Evolutionary conservation across 2,888 invertebrate genomes (phyloP).

Genomic region (Myopa tessellatipennis): DNA sequence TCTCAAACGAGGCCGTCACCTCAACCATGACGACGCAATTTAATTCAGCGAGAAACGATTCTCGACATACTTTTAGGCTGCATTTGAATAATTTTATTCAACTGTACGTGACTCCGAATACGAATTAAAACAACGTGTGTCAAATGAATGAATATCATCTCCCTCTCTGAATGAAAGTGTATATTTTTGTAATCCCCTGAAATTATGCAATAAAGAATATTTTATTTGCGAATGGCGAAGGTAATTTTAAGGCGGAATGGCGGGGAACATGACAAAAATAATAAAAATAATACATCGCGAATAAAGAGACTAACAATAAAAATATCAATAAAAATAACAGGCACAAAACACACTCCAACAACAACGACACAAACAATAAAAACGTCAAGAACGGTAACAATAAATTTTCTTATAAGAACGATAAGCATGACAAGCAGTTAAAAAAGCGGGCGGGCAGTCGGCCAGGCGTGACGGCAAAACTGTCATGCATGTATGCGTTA

Average conservation of each 20-base stretch:
- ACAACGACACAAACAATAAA: background rate
- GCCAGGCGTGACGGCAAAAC: too few species aligned
- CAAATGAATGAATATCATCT: too few species aligned
- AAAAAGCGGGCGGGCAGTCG: background rate
- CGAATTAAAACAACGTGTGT: too few species aligned
- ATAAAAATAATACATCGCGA: background rate
- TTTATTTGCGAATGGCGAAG: background rate
- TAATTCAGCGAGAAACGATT: too few species aligned
- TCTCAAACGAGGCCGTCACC: too few species aligned
- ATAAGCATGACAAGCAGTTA: conserved; percentile 1
- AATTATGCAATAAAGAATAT: background rate
- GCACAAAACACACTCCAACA: background rate
- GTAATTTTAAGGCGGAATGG: background rate
- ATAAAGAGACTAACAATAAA: background rate
- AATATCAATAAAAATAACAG: background rate
- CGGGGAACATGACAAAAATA: background rate
- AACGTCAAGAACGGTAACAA: background rate
- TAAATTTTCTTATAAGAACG: background rate
- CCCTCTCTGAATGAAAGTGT: background rate
- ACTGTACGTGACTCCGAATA: too few species aligned
- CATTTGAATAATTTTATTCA: too few species aligned
- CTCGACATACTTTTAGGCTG: too few species aligned
- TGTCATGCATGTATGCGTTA: background rate
- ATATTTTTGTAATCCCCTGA: background rate
- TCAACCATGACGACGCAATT: too few species aligned